Base-by-base conservation (phyloP, 2,888 invertebrate genomes). In the Meganola albula region DNA sequence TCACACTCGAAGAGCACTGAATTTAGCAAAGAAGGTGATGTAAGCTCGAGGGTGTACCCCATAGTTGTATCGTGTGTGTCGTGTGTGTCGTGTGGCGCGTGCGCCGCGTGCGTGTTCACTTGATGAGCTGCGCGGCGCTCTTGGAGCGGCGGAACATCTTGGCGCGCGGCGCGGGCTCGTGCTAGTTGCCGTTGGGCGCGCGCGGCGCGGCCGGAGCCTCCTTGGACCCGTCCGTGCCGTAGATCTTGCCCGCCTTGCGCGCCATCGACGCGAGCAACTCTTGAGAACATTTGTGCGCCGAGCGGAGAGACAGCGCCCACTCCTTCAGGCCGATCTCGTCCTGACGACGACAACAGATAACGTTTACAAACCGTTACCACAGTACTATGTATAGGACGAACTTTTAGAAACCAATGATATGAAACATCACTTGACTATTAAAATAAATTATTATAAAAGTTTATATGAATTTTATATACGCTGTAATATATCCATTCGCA, bases 311-410 rank as follows among this genome's bases (percentile, higher is more conserved):
- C 40, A 95, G 89, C 48, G 97, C 94, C 99, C 99, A 99, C 78
- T 99, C 99, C 70, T 97, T 98, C 54, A 99, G 91, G 41, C 99
- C 96, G 69, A 99, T 99, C 88, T 98, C 98, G 80, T 99, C 96
- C 95, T 96, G 59, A n/a, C 52, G 54, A 40, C 31, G 8, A 40
- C 7, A 22, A 22, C 31, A 24, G 24, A 20, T 8, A 2, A 3
- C 1, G 1, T 9, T 7, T 16, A 26, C 4, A 21, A 21, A n/a
- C n/a, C n/a, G n/a, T n/a, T n/a, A n/a, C n/a, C n/a, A n/a, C n/a
- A n/a, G n/a, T n/a, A n/a, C n/a, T n/a, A n/a, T n/a, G n/a, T n/a
- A n/a, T n/a, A n/a, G n/a, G n/a, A n/a, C n/a, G n/a, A n/a, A n/a
- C n/a, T n/a, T n/a, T n/a, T n/a, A n/a, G n/a, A n/a, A n/a, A n/a